phyloP scores from a whole-genome alignment of 2,113 vertebrate species.

The Holacanthus passer region DNA sequence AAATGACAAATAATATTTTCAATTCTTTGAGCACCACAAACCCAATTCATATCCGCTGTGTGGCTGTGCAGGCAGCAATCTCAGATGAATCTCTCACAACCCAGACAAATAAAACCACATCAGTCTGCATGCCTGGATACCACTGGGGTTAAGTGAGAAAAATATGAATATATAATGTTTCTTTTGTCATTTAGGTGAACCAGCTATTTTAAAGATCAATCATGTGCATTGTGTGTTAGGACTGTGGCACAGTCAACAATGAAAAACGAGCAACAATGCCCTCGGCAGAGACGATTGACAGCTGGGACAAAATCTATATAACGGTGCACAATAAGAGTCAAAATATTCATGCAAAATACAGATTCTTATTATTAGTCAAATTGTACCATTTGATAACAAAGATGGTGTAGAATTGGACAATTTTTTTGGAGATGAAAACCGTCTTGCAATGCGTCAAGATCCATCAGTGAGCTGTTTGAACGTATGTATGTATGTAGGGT shows the following conservation, averaged over 20 bases:
- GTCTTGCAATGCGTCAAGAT: not conserved
- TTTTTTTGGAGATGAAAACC: conserved; percentile 11
- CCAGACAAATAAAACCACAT: conserved; percentile 18
- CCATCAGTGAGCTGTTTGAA: conserved; percentile 12
- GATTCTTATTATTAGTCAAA: conserved; percentile 17
- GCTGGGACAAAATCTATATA: conserved; percentile 46
- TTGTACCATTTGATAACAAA: not conserved
- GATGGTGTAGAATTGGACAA: not conserved
- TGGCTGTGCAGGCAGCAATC: not conserved
- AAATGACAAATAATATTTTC: not conserved
- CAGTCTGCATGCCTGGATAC: not conserved
- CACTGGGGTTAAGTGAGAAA: not conserved
- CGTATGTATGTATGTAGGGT: not conserved
- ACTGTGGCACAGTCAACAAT: conserved; percentile 51
- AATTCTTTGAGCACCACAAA: not conserved
- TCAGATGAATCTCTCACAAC: not conserved
- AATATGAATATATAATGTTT: not conserved
- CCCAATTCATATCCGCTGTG: not conserved
- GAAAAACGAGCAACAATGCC: conserved; percentile 50
- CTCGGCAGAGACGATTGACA: conserved; percentile 48
- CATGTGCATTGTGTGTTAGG: conserved; percentile 29
- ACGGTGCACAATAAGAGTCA: conserved; percentile 22
- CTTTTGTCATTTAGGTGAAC: conserved; percentile 8
- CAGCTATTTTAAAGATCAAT: conserved; percentile 43
- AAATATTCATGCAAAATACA: conserved; percentile 34